Conservation (phyloP, 1,140 invertebrate species). For the Geopemphigus sp. region DNA sequence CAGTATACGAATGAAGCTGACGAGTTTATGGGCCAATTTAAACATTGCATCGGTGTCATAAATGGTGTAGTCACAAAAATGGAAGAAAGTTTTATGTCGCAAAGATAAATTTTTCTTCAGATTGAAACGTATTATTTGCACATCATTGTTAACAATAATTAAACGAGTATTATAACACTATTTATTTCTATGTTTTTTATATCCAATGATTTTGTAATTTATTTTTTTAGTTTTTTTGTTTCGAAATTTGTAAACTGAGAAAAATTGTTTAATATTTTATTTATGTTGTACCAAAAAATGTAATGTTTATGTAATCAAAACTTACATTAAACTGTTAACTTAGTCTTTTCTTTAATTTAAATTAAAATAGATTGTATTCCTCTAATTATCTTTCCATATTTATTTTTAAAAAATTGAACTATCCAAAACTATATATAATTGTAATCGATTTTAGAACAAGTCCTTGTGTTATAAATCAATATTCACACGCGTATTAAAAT, state of each 20-base stretch:
- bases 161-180: conserved; percentile 4
- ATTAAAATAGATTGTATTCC: conserved; percentile 6
- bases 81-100: conserved; percentile 44
- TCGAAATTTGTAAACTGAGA: not conserved
- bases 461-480: not conserved
- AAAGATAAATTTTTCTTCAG: conserved; percentile 18
- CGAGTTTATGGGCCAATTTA: conserved; percentile 40
- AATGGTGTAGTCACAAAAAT: conserved; percentile 45
- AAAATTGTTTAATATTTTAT: not conserved
- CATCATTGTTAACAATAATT: not conserved
- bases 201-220: conserved; percentile 1
- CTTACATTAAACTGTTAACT: conserved; percentile 10
- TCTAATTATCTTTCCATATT: conserved; percentile 2
- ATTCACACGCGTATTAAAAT: not conserved
- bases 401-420: conserved; percentile 16
- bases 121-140: not conserved
- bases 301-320: not conserved
- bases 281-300: not conserved
- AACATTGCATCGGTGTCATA: conserved; percentile 45
- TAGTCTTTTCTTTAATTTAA: not conserved
- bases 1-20: conserved; percentile 3
- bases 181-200: conserved; percentile 12
- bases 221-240: not conserved
- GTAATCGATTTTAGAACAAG: not conserved
- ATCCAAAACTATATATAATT: not conserved